These are phyloP conservation scores for Drosophila ercepeae DNA, from an alignment of 1,140 invertebrate genomes.

Conservation along the genomic window DNA sequence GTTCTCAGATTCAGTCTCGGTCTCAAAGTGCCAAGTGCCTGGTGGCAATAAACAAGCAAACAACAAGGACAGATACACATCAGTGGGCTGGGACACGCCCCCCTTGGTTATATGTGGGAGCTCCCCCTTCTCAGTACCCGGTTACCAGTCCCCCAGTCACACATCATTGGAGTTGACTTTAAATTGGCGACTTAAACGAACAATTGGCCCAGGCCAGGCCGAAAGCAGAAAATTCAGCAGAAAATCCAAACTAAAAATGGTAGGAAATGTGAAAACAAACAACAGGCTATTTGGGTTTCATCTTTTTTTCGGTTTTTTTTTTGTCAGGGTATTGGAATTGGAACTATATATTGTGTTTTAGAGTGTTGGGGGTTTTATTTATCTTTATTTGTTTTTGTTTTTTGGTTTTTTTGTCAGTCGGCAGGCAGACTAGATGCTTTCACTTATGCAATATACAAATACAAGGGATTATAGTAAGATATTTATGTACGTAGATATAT, in stretches of 20 bases:
- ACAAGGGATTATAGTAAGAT: constrained; percentile 45
- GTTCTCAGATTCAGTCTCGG: constrained; percentile 2
- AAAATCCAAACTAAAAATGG: constrained; percentile 29
- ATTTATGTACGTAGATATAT: constrained; percentile 26
- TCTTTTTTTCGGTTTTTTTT: too few species aligned
- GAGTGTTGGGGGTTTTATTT: constrained; percentile 5
- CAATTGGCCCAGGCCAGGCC: constrained; percentile 15
- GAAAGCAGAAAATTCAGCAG: constrained; percentile 6
- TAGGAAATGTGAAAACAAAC: constrained; percentile 45
- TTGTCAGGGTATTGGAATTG: background rate
- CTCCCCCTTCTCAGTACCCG: background rate
- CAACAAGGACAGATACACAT: constrained; percentile 49
- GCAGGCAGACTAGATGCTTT: constrained; percentile 46
- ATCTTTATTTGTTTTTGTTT: background rate
- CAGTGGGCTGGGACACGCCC: constrained; percentile 13
- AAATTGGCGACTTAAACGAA: constrained; percentile 53
- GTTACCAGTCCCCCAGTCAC: constrained; percentile 11
- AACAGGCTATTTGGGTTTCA: constrained; percentile 26
- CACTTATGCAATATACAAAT: constrained; percentile 48
- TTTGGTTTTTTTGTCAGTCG: constrained; percentile 21
- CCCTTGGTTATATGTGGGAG: background rate
- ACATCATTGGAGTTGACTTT: constrained; percentile 57
- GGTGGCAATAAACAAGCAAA: constrained; percentile 64
- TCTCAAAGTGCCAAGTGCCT: constrained; percentile 40
- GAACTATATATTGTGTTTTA: constrained; percentile 12